Conservation (phyloP, 1,140 invertebrate species). For the Periplaneta americana region DNA sequence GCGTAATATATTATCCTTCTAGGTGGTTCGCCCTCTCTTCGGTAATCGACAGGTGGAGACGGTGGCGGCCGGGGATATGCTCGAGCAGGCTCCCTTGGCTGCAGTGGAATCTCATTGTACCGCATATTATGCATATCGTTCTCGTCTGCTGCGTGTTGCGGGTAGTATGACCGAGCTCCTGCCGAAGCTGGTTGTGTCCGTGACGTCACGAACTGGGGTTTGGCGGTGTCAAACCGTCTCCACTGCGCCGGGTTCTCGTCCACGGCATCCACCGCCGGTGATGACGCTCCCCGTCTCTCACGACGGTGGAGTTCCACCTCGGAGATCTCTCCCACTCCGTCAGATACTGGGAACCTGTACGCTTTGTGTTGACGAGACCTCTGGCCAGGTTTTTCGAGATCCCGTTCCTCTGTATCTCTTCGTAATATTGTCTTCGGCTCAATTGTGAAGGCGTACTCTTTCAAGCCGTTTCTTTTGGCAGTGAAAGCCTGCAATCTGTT, state of each 20-base stretch:
- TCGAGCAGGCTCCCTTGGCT: not conserved
- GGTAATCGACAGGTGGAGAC: not conserved
- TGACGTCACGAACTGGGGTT: constrained; percentile 10
- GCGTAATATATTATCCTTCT: constrained; percentile 46
- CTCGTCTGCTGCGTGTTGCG: not conserved
- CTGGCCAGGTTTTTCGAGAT: not conserved
- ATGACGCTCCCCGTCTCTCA: not conserved
- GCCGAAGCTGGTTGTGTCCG: not conserved
- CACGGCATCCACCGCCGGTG: not conserved
- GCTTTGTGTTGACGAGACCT: not conserved
- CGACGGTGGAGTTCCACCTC: not conserved
- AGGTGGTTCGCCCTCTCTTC: not conserved
- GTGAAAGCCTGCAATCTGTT: not conserved
- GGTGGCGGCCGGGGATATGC: not conserved
- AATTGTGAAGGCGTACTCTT: not conserved
- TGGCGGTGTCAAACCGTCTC: not conserved
- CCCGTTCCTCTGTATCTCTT: not conserved
- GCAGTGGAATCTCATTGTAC: constrained; percentile 8
- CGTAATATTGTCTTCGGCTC: not conserved
- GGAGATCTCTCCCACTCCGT: not conserved
- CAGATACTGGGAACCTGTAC: not conserved
- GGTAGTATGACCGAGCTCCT: not conserved
- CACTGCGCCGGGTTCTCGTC: not conserved
- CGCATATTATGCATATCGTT: not conserved
- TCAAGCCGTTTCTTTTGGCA: not conserved